Conservation (phyloP, 2,888 invertebrate species). For the Pheosia tremula region DNA sequence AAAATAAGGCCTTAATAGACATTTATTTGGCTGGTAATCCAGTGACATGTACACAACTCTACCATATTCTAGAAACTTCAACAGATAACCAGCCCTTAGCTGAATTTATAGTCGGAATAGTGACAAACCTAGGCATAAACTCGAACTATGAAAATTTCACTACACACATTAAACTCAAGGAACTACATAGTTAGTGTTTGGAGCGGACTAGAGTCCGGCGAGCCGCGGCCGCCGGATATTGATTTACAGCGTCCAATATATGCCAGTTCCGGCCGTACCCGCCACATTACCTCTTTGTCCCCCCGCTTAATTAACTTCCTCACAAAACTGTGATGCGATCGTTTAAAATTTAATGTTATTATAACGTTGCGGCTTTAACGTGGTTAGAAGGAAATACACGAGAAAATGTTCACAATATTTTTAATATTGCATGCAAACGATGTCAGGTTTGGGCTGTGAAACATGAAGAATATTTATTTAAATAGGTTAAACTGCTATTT, state of each 20-base stretch:
- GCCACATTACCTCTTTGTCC: constrained; percentile 62
- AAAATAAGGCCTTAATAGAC: too few species aligned
- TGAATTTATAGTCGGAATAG: not conserved
- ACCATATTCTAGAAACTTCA: too few species aligned
- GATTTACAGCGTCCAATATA: constrained; percentile 73
- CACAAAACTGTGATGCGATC: constrained; percentile 33
- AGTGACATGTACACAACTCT: too few species aligned
- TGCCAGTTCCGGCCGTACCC: constrained; percentile 60
- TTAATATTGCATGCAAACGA: not conserved
- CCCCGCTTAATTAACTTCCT: constrained; percentile 67
- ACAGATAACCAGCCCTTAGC: too few species aligned
- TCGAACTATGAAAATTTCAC: constrained; percentile 3
- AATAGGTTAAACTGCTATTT: too few species aligned
- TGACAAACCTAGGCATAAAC: constrained; percentile 15
- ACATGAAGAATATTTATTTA: too few species aligned
- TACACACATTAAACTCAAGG: constrained; percentile 39
- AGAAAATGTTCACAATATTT: not conserved
- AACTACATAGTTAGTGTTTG: constrained; percentile 48
- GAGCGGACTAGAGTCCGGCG: constrained; percentile 47
- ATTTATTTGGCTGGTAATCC: too few species aligned
- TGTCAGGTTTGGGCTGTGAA: too few species aligned
- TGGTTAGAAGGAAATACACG: not conserved
- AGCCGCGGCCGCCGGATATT: constrained; percentile 76
- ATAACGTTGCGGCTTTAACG: not conserved
- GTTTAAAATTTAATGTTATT: constrained; percentile 18